Conservation (phyloP, 1,140 invertebrate species). For the Lerema accius region DNA sequence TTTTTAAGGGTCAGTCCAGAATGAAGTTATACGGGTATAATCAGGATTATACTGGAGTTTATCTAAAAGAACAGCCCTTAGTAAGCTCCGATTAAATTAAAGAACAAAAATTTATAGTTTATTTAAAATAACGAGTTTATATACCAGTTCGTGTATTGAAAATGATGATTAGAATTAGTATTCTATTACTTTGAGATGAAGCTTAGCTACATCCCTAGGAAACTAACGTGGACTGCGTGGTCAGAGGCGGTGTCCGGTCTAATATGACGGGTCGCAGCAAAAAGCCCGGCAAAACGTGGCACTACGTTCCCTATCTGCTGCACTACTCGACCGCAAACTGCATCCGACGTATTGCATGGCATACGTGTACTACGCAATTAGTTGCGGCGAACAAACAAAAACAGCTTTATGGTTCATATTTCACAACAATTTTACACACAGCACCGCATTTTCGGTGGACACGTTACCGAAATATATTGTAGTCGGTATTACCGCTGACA, state of each 20-base stretch:
- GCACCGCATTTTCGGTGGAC: slow-evolving; percentile 26
- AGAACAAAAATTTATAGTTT: too few species aligned
- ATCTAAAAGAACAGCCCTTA: too few species aligned
- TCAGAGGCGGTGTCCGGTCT: slow-evolving; percentile 48
- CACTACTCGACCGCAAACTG: slow-evolving; percentile 69
- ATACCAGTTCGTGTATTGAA: too few species aligned
- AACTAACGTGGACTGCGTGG: slow-evolving; percentile 39
- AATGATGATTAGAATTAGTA: too few species aligned
- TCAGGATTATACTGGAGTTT: too few species aligned
- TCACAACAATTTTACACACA: slow-evolving; percentile 28
- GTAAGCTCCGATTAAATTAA: too few species aligned
- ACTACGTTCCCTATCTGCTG: slow-evolving; percentile 38
- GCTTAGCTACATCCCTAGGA: slow-evolving; percentile 29
- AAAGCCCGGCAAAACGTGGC: slow-evolving; percentile 63
- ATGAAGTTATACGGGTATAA: too few species aligned
- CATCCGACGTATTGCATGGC: slow-evolving; percentile 49
- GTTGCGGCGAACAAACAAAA: slow-evolving; percentile 31
- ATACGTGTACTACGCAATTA: slow-evolving; percentile 43
- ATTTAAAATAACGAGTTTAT: too few species aligned
- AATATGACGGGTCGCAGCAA: slow-evolving; percentile 49
- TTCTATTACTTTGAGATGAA: too few species aligned
- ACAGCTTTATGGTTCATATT: slow-evolving; percentile 29
- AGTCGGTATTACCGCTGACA: slow-evolving; percentile 25
- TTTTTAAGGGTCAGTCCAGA: too few species aligned
- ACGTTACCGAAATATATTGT: slow-evolving; percentile 27